phyloP scores from a whole-genome alignment of 2,888 invertebrate genomes.

The Chromoteleia sp. region DNA sequence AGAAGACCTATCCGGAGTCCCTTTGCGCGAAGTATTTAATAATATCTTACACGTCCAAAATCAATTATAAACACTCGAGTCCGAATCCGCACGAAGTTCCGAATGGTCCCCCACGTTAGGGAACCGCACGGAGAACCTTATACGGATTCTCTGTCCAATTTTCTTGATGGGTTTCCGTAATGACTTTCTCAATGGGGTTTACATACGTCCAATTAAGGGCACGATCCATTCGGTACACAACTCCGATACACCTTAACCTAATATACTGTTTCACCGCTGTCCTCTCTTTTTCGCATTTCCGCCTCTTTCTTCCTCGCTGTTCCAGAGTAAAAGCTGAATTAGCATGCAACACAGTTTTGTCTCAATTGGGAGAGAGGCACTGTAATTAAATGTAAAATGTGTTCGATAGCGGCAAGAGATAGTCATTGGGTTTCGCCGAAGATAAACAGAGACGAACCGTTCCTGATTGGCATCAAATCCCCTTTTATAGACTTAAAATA shows the following conservation, averaged over 20 bases:
- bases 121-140: conserved; percentile 25
- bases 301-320: conserved; percentile 12
- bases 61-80: conserved; percentile 59
- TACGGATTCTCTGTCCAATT: conserved; percentile 62
- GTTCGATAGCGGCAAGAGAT: conserved; percentile 13
- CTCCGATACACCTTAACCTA: conserved; percentile 55
- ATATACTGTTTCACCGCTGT: conserved; percentile 56
- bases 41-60: conserved; percentile 36
- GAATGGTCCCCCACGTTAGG: conserved; percentile 24
- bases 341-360: conserved; percentile 45
- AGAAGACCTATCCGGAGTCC: conserved; percentile 28
- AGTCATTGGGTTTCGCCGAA: neutral
- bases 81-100: conserved; percentile 43
- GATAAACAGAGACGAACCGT: conserved; percentile 22
- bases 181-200: conserved; percentile 67
- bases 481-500: conserved; percentile 2
- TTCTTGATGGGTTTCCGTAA: conserved; percentile 67
- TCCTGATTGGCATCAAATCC: conserved; percentile 7
- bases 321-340: conserved; percentile 19
- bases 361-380: conserved; percentile 35
- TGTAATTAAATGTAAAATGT: conserved; percentile 57
- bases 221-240: conserved; percentile 48
- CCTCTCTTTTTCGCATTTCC: conserved; percentile 40
- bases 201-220: conserved; percentile 64
- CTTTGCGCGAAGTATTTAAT: conserved; percentile 40